Evolutionary conservation across 2,797 vertebrate species (phyloP).

Genomic region (Neoniphon sammara): DNA sequence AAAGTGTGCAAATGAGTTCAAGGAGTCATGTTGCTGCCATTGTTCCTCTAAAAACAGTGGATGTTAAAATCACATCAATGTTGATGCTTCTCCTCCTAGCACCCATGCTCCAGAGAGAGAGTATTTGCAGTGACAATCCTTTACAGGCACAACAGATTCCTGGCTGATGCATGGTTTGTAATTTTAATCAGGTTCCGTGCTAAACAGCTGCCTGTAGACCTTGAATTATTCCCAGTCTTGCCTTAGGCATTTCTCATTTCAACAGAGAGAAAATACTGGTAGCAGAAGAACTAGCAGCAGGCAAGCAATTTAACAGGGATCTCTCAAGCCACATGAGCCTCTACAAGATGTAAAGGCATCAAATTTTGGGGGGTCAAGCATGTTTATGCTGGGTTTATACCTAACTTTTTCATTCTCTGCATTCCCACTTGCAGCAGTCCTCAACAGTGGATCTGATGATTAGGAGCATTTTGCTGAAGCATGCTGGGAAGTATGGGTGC

Average conservation of each 20-base stretch:
- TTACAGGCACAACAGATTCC: conserved; percentile 69
- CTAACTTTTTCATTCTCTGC: conserved; percentile 44
- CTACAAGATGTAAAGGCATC: conserved; percentile 68
- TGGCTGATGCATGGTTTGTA: conserved; percentile 76
- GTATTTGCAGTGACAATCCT: conserved; percentile 70
- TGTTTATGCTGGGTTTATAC: conserved; percentile 70
- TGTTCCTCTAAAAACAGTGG: conserved; percentile 40
- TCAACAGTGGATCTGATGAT: conserved; percentile 99
- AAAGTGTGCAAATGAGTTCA: conserved; percentile 20
- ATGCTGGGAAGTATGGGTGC: conserved; percentile 96
- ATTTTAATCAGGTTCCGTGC: conserved; percentile 83
- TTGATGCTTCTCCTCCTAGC: conserved; percentile 43
- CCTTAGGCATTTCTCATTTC: conserved; percentile 79
- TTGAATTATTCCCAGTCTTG: conserved; percentile 78
- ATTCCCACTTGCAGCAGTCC: conserved; percentile 86
- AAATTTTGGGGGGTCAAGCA: conserved; percentile 60
- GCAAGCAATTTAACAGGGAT: conserved; percentile 70
- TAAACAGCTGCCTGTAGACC: conserved; percentile 82
- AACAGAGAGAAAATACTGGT: conserved; percentile 63
- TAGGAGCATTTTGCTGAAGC: conserved; percentile 95
- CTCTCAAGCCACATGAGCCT: conserved; percentile 71
- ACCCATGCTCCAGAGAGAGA: conserved; percentile 51
- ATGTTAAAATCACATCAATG: conserved; percentile 56
- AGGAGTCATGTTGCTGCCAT: conserved; percentile 30
- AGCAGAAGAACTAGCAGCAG: conserved; percentile 69